Evolutionary conservation across 2,888 invertebrate species (phyloP).

Genomic region (Uloborus plumipes): DNA sequence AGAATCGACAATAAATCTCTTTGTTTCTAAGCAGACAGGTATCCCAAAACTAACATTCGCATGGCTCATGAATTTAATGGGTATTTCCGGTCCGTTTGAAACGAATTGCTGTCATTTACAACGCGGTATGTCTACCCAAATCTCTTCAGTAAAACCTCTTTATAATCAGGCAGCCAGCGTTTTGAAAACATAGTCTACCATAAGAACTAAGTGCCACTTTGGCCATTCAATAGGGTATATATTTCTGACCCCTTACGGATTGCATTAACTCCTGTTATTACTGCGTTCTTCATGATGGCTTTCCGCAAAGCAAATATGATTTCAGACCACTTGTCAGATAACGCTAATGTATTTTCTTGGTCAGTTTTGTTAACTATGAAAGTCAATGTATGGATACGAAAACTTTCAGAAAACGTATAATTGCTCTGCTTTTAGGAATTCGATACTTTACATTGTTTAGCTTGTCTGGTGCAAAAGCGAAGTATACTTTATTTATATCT

Average conservation of each 20-base stretch:
- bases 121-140: conserved; percentile 10
- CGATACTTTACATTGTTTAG: no score
- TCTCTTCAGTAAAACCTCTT: conserved; percentile 17
- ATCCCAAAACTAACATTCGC: conserved; percentile 28
- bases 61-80: conserved; percentile 40
- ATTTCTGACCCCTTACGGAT: conserved; percentile 2
- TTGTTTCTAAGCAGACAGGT: no score
- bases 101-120: conserved; percentile 28
- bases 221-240: not conserved
- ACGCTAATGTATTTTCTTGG: not conserved
- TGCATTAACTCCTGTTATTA: not conserved
- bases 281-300: not conserved
- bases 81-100: conserved; percentile 35
- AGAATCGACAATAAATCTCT: no score
- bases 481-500: no score
- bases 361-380: no score
- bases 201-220: conserved; percentile 13
- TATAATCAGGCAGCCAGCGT: conserved; percentile 30
- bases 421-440: no score
- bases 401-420: no score
- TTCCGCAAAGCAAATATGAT: not conserved
- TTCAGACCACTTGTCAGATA: not conserved
- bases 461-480: no score
- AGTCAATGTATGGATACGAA: no score
- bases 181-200: conserved; percentile 8